phyloP scores from a whole-genome alignment of 2,888 invertebrate genomes.

The Ischnus inquisitorius region DNA sequence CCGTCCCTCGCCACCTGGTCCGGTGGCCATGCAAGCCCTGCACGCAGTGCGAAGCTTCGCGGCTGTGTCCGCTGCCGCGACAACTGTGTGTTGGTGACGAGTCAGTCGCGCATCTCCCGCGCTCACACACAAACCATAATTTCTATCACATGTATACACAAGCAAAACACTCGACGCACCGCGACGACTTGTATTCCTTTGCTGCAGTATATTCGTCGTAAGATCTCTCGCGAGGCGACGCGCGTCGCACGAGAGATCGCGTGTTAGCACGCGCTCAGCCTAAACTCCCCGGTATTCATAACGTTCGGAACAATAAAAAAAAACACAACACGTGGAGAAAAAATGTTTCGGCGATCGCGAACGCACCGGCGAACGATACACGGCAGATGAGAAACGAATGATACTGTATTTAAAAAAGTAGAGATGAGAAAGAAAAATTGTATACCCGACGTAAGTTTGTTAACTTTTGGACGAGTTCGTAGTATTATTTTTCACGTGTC shows the following conservation, averaged over 20 bases:
- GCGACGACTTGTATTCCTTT: not conserved
- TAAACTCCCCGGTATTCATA: slow-evolving; percentile 5
- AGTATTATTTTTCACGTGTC: slow-evolving; percentile 32
- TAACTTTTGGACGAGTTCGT: slow-evolving; percentile 28
- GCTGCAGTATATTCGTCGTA: slow-evolving; percentile 4
- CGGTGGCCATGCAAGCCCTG: not conserved
- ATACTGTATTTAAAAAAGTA: not conserved
- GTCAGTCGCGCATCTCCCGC: slow-evolving; percentile 6
- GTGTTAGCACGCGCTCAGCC: slow-evolving; percentile 31
- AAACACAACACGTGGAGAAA: not conserved
- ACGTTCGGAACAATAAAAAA: not conserved
- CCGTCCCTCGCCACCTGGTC: slow-evolving; percentile 1
- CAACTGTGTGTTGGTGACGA: not conserved
- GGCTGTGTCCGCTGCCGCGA: not conserved
- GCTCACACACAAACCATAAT: slow-evolving; percentile 11
- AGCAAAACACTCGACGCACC: slow-evolving; percentile 23
- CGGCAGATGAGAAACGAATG: not conserved
- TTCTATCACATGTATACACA: slow-evolving; percentile 22
- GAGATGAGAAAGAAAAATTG: not conserved
- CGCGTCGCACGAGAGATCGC: slow-evolving; percentile 48
- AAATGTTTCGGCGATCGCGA: slow-evolving; percentile 1
- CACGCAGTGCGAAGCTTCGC: not conserved
- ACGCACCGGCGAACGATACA: not conserved
- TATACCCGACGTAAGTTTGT: slow-evolving; percentile 1
- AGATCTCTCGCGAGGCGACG: slow-evolving; percentile 20